Conservation (phyloP, 2,888 invertebrate species). For the Metallyticus violacea region DNA sequence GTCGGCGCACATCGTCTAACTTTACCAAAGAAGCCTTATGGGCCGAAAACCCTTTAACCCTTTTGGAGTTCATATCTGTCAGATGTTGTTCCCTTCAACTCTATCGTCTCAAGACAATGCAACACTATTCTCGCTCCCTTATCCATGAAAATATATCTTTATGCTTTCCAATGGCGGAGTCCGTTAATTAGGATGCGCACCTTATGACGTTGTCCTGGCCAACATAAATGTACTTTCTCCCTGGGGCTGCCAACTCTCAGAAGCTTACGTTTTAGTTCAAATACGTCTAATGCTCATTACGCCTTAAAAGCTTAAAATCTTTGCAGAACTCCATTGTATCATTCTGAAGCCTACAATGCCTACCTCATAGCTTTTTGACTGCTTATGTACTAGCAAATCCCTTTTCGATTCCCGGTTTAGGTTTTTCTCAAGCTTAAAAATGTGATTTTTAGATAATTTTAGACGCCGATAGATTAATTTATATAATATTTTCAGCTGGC, state of each 20-base stretch:
- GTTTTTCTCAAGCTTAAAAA: too few relatives aligned
- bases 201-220: neutral
- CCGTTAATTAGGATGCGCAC: neutral
- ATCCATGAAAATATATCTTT: neutral
- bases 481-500: too few relatives aligned
- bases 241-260: neutral
- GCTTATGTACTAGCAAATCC: too few relatives aligned
- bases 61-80: neutral
- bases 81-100: neutral
- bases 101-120: neutral
- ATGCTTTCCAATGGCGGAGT: neutral
- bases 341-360: too few relatives aligned
- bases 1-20: neutral
- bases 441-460: too few relatives aligned
- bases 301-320: too few relatives aligned
- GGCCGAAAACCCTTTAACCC: neutral
- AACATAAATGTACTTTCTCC: neutral
- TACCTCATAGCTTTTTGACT: too few relatives aligned
- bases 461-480: too few relatives aligned
- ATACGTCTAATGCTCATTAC: too few relatives aligned
- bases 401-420: too few relatives aligned
- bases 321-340: too few relatives aligned
- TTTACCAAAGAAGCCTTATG: neutral
- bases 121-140: neutral
- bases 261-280: too few relatives aligned